Percentiles rank a stretch among this genome's conserved stretches.
These are phyloP conservation scores for Synchiropus splendidus DNA, from an alignment of 2,113 vertebrate genomes.

Conservation along the genomic window DNA sequence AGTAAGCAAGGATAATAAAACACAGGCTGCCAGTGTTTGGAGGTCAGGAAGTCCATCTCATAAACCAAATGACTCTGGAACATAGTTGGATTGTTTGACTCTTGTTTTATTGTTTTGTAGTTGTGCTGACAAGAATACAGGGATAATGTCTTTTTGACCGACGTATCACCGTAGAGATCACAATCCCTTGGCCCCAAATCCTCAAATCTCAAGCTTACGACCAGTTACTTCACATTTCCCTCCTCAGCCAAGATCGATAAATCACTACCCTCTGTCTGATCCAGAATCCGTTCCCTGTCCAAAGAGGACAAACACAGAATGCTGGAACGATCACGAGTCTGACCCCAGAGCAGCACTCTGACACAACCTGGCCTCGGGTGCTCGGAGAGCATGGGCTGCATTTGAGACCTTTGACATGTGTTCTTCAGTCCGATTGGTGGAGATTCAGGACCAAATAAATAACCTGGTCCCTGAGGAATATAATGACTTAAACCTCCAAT, in stretches of 20 bases:
- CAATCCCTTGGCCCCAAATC: constrained; percentile 12
- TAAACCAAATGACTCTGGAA: constrained; percentile 6
- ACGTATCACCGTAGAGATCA: constrained; percentile 2
- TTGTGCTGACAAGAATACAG: neutral
- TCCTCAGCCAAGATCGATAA: constrained; percentile 21
- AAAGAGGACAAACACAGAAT: constrained; percentile 4
- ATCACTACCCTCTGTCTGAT: constrained; percentile 19
- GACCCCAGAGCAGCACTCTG: constrained; percentile 16
- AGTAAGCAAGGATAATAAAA: constrained; percentile 21
- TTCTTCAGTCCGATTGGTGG: too few species aligned
- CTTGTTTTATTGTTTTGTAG: too few species aligned
- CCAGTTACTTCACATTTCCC: constrained; percentile 31
- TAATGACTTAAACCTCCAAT: too few species aligned
- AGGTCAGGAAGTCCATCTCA: constrained; percentile 24
- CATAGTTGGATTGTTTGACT: neutral
- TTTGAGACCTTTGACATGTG: constrained; percentile 23
- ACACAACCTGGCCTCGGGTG: constrained; percentile 14
- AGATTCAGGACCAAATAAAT: too few species aligned
- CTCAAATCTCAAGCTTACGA: constrained; percentile 30
- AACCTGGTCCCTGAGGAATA: too few species aligned
- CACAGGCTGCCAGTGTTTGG: constrained; percentile 7
- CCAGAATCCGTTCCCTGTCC: constrained; percentile 16
- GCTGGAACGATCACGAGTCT: constrained; percentile 12
- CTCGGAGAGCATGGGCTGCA: constrained; percentile 1
- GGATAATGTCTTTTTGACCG: constrained; percentile 3